Evolutionary conservation across 2,888 invertebrate species (phyloP), one percentile per base, ranked within the genome.

Genomic region (Vandiemenella viatica): DNA sequence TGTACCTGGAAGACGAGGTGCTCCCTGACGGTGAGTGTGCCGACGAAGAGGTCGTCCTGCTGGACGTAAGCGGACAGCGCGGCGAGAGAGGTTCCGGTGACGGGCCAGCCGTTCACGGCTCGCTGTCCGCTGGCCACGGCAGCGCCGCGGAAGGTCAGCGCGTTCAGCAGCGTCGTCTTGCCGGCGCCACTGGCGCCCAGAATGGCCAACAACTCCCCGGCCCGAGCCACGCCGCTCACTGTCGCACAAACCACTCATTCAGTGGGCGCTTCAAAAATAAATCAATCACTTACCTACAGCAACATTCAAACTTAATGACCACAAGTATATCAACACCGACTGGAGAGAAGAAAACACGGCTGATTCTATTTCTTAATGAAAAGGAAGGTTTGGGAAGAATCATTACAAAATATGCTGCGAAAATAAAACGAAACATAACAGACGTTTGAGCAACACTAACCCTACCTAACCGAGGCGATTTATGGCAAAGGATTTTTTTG

Each of bases 161-260:
- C 79, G 66, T 96, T 95, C 50, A 96, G 70, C 3, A 96, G 75
- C 0, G 93, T 95, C 0, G 95, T 93, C 70, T 96, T 96, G 2
- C 95, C 95, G 0, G 93, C 90, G 0, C 95, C 95, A 21, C 86
- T 87, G 0, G 87, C 83, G 1, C 91, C 91, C 79, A 92, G 80
- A 43, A 91, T 82, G 1, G 90, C 89, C 42, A 91, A 68, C 21
- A 91, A 67, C 62, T 91, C 89, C 0, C 90, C 90, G 0, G 90
- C 86, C 62, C 81, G 77, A 0, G 90, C 90, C 1, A 83, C 76
- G 1, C 91, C 91, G 56, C 75, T 82, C 6, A 87, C 88, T 89
- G 59, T 37, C 61, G 15, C 20, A 38, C 19, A 38, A 38, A 13
- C 13, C 1, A n/a, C 8, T 5, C 22, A 1, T 40, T 20, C 8